Evolutionary conservation across 2,888 invertebrate genomes (phyloP).

Genomic region (Leptogaster cylindrica): DNA sequence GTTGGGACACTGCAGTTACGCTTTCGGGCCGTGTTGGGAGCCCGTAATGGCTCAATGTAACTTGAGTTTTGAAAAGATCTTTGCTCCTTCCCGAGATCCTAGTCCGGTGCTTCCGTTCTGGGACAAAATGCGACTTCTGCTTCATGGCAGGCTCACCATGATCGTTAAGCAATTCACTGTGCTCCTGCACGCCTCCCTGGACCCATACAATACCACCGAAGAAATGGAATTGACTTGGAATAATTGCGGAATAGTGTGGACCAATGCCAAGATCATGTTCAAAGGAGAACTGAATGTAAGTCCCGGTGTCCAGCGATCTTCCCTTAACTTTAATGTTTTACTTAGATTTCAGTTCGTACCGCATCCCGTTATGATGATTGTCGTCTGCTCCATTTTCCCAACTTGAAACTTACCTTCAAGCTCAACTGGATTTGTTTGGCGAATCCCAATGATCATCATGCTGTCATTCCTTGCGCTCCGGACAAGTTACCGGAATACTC

Average conservation of each 20-base stretch:
- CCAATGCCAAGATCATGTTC: constrained; percentile 88
- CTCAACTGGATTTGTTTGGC: constrained; percentile 91
- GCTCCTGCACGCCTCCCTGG: constrained; percentile 91
- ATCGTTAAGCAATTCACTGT: constrained; percentile 88
- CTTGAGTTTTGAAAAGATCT: constrained; percentile 83
- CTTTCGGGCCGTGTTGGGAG: constrained; percentile 99
- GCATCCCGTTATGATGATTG: constrained; percentile 99
- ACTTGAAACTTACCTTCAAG: constrained; percentile 81
- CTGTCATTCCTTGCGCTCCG: constrained; percentile 94
- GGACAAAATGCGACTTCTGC: constrained; percentile 92
- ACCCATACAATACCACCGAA: constrained; percentile 98
- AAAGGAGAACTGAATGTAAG: constrained; percentile 90
- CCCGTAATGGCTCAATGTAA: constrained; percentile 70
- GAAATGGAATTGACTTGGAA: constrained; percentile 98
- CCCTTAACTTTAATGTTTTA: background rate
- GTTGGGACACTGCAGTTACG: constrained; percentile 85
- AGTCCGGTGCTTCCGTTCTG: constrained; percentile 94
- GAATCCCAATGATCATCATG: constrained; percentile 94
- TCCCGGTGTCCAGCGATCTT: background rate
- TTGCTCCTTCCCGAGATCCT: constrained; percentile 88
- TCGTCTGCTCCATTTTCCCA: constrained; percentile 88
- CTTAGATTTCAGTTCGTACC: constrained; percentile 79
- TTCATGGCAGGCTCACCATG: constrained; percentile 92
- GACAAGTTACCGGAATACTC: constrained; percentile 96
- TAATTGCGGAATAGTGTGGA: constrained; percentile 94